phyloP scores from a whole-genome alignment of 2,797 vertebrate species.

The Leptoclinus maculatus region DNA sequence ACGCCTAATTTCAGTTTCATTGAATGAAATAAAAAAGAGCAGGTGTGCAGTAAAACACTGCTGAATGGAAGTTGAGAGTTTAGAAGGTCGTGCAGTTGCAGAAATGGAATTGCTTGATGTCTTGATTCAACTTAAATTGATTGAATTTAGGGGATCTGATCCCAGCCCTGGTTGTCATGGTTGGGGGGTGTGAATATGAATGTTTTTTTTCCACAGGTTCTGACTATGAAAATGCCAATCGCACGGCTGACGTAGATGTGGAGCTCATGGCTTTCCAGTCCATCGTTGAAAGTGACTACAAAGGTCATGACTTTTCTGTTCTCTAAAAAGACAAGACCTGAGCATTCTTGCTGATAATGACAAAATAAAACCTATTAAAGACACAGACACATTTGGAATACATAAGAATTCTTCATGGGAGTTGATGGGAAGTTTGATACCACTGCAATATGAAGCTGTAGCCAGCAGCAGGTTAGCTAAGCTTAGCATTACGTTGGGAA shows the following conservation, averaged over 20 bases:
- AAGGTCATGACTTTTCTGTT: constrained; percentile 72
- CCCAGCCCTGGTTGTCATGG: constrained; percentile 2
- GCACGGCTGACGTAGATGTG: constrained; percentile 83
- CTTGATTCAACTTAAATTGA: constrained; percentile 20
- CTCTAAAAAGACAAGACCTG: constrained; percentile 3
- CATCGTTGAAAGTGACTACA: constrained; percentile 84
- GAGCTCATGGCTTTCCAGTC: constrained; percentile 87
- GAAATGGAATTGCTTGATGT: constrained; percentile 32
- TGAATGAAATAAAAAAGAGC: constrained; percentile 3
- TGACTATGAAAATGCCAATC: constrained; percentile 83
- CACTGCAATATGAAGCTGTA: neutral
- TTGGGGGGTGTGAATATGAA: neutral
- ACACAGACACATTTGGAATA: neutral
- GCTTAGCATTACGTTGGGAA: neutral
- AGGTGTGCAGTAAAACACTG: neutral
- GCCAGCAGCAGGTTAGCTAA: neutral
- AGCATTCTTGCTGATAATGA: neutral
- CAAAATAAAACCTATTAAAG: neutral
- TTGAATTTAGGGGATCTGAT: constrained; percentile 23
- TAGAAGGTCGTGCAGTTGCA: neutral
- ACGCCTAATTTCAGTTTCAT: constrained; percentile 18
- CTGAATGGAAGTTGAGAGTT: neutral
- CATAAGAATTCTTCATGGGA: neutral
- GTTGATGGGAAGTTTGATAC: neutral
- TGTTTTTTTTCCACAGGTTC: constrained; percentile 71